Percentiles rank a stretch among this genome's conserved stretches.
Evolutionary conservation across 2,797 vertebrate species (phyloP).

Genomic region (Protonibea diacanthus): DNA sequence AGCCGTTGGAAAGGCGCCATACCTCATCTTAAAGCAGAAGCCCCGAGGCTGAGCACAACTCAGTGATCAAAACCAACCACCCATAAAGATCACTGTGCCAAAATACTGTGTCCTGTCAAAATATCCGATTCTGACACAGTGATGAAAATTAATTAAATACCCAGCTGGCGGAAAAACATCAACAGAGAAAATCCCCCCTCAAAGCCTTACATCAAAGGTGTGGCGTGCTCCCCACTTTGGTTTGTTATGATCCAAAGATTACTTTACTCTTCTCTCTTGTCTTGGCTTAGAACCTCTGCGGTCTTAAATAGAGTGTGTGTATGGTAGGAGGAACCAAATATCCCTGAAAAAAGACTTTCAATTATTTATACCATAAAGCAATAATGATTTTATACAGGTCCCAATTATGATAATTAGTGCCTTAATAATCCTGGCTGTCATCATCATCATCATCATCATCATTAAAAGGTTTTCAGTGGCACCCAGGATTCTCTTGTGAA

Average conservation of each 20-base stretch:
- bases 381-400: conserved; percentile 71
- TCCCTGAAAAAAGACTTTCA: conserved; percentile 34
- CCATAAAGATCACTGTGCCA: conserved; percentile 52
- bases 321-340: conserved; percentile 29
- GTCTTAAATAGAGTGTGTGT: conserved; percentile 17
- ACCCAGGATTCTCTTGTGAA: conserved; percentile 25
- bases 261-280: conserved; percentile 46
- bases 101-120: conserved; percentile 73
- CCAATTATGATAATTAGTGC: conserved; percentile 61
- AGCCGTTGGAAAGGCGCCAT: conserved; percentile 62
- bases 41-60: conserved; percentile 61
- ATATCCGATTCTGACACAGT: conserved; percentile 70
- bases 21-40: conserved; percentile 66
- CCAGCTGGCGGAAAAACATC: conserved; percentile 69
- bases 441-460: conserved; percentile 22
- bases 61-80: conserved; percentile 72
- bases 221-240: conserved; percentile 62
- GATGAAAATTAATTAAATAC: conserved; percentile 81
- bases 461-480: conserved; percentile 23
- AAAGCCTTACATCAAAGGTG: conserved; percentile 69
- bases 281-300: conserved; percentile 46
- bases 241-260: conserved; percentile 76
- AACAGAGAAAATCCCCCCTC: conserved; percentile 75
- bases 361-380: conserved; percentile 59
- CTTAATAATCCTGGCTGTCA: conserved; percentile 53